Percentiles rank a stretch among this genome's conserved stretches.
These are phyloP conservation scores for Galerucella pusilla DNA, from an alignment of 2,888 invertebrate species.

Conservation along the genomic window DNA sequence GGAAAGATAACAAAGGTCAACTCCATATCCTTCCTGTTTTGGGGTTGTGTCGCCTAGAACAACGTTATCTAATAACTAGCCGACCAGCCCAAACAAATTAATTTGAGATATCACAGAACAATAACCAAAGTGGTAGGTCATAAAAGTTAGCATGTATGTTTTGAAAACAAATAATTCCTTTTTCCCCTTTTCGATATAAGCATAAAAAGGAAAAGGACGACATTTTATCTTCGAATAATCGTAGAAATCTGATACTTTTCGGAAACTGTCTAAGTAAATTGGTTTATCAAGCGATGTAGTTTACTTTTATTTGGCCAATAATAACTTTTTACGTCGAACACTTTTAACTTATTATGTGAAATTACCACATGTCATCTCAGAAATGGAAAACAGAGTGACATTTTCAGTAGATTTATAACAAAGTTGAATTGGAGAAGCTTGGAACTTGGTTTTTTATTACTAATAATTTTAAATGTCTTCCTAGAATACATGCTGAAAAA, in stretches of 20 bases:
- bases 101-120: constrained; percentile 31
- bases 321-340: background rate
- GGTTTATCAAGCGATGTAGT: background rate
- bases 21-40: constrained; percentile 49
- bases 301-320: background rate
- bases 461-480: too few relatives aligned
- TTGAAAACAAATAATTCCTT: constrained; percentile 23
- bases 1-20: constrained; percentile 50
- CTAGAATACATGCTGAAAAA: too few relatives aligned
- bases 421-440: too few relatives aligned
- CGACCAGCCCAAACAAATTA: constrained; percentile 32
- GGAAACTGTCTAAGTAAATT: background rate
- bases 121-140: constrained; percentile 12
- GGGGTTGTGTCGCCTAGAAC: constrained; percentile 24
- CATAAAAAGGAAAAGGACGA: constrained; percentile 5
- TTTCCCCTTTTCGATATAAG: background rate
- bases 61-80: constrained; percentile 33
- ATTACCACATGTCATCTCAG: too few relatives aligned
- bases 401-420: too few relatives aligned
- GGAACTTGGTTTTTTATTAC: too few relatives aligned
- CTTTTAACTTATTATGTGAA: background rate
- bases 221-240: background rate
- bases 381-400: too few relatives aligned
- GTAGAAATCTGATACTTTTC: background rate
- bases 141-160: constrained; percentile 22